Base-by-base conservation (phyloP, 2,797 vertebrate species). In the Phoebastria nigripes region DNA sequence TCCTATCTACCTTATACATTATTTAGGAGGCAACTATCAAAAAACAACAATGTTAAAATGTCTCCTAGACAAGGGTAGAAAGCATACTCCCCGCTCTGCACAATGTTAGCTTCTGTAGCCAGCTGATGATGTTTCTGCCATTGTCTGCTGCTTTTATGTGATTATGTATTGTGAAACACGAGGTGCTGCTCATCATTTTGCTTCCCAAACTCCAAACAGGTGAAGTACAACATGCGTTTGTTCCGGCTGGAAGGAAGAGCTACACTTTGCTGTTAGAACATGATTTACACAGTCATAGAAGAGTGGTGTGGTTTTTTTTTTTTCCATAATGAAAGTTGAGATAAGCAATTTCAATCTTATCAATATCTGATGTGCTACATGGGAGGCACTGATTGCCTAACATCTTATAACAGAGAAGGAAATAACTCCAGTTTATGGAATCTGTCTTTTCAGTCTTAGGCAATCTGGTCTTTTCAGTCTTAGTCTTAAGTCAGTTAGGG, bases 131-230 rank as follows among this genome's bases (percentile, higher is more conserved):
- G 17, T 92, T 93, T 91, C 87, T 91, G 76, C 58, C 72, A 56
- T 61, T 82, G 77, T 87, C 92, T 93, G 67, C 58, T 80, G 42
- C 77, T 87, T 70, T 82, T 80, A 78, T 2, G 1, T 90, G 47
- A 91, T 78, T 87, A 89, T 62, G 51, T 77, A 17, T 94, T 97
- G 84, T 92, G 90, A 93, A 94, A 93, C 31, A 25, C 8, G 29
- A 91, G 87, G 37, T 8, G 4, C 69, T 83, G 67, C 63, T 93
- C 73, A 84, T 65, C 47, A 14, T 62, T 92, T 95, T 90, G 77
- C 84, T 90, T 90, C 76, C 63, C 69, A 72, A 56, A 61, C 58
- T 91, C 76, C 67, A 54, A 79, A 54, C 37, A 71, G 42, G 67
- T 89, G 71, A 91, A 87, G 39, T 84, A 77, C 39, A 72, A 70